phyloP scores from a whole-genome alignment of 2,797 vertebrate genomes.

The Neosilurus hyrtlii region DNA sequence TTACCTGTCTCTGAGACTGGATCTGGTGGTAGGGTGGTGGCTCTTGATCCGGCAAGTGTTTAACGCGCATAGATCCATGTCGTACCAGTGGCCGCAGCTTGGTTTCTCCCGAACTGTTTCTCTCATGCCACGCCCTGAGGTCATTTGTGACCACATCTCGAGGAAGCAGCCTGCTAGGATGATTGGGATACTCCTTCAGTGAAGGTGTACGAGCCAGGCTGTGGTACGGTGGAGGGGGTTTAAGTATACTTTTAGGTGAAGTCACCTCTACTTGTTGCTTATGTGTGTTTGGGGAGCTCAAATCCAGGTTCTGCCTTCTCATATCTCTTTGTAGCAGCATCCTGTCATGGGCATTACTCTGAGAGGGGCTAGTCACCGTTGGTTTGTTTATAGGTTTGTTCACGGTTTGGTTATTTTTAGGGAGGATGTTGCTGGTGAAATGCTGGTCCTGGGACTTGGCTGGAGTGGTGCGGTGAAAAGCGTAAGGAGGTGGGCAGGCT shows the following conservation, averaged over 20 bases:
- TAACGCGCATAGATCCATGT: slow-evolving; percentile 67
- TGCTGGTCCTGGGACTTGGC: slow-evolving; percentile 54
- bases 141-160: slow-evolving; percentile 81
- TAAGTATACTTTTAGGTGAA: slow-evolving; percentile 59
- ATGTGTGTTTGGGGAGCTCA: slow-evolving; percentile 43
- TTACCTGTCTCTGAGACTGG: slow-evolving; percentile 63
- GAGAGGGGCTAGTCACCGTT: background rate
- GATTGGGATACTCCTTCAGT: slow-evolving; percentile 77
- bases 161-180: slow-evolving; percentile 69
- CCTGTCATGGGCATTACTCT: slow-evolving; percentile 35
- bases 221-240: slow-evolving; percentile 74
- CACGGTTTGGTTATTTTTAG: slow-evolving; percentile 54
- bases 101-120: slow-evolving; percentile 70
- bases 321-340: slow-evolving; percentile 53
- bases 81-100: slow-evolving; percentile 68
- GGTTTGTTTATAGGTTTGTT: slow-evolving; percentile 4
- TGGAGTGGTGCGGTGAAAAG: slow-evolving; percentile 66
- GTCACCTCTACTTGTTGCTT: slow-evolving; percentile 33
- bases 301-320: slow-evolving; percentile 58
- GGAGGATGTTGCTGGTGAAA: slow-evolving; percentile 15
- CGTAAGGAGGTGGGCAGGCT: slow-evolving; percentile 75
- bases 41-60: slow-evolving; percentile 65
- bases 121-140: slow-evolving; percentile 84
- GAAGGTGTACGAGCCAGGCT: slow-evolving; percentile 80
- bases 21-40: slow-evolving; percentile 63